phyloP scores from a whole-genome alignment of 2,797 vertebrate species.

The Peromyscus melanophrys region DNA sequence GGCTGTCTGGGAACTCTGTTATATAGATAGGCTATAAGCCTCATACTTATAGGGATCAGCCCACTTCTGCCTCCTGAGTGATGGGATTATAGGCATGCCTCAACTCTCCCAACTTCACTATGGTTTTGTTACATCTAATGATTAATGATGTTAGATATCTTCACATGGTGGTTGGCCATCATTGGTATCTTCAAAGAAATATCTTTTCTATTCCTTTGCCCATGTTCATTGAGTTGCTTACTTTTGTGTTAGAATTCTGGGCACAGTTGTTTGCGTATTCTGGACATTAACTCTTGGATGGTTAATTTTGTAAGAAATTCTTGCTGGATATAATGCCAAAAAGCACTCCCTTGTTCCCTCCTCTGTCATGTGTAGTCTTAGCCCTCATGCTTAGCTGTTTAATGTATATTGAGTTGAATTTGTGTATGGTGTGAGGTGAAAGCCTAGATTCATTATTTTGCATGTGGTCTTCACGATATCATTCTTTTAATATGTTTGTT shows the following conservation, averaged over 20 bases:
- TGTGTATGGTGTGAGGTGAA: neutral
- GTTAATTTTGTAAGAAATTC: neutral
- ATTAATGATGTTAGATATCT: neutral
- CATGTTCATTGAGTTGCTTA: neutral
- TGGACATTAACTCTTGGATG: neutral
- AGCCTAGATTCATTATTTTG: neutral
- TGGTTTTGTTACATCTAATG: neutral
- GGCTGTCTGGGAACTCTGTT: neutral
- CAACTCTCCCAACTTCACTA: neutral
- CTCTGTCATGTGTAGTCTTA: neutral
- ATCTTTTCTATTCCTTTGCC: neutral
- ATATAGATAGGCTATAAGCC: neutral
- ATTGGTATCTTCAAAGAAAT: neutral
- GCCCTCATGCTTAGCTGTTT: neutral
- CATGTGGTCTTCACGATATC: neutral
- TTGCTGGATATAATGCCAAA: neutral
- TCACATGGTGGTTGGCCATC: neutral
- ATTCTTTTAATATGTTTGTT: neutral
- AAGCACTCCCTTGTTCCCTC: neutral
- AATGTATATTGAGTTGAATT: neutral
- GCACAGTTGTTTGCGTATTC: neutral
- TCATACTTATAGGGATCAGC: neutral
- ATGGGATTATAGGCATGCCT: neutral
- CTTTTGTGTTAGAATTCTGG: neutral
- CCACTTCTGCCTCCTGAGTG: neutral